Evolutionary conservation across 2,113 vertebrate genomes (phyloP).

Genomic region (Notarius quadriscutis): DNA sequence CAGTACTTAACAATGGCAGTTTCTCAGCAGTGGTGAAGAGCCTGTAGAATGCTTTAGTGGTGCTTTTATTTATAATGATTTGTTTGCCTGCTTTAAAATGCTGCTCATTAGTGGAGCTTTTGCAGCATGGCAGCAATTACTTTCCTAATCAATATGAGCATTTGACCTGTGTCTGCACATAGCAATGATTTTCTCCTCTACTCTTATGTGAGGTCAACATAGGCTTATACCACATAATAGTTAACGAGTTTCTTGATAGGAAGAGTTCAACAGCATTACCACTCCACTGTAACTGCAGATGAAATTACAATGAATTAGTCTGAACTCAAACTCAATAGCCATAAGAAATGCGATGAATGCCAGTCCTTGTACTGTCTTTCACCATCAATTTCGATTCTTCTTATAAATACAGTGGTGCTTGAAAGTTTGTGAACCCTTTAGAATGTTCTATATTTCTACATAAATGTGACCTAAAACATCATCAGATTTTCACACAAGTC

Average conservation of each 20-base stretch:
- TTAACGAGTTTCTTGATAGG: slow-evolving; percentile 61
- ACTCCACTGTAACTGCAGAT: neutral
- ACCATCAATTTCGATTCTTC: neutral
- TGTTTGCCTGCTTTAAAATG: slow-evolving; percentile 28
- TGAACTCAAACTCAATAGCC: neutral
- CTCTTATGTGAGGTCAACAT: slow-evolving; percentile 26
- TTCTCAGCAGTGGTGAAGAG: neutral
- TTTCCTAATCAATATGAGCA: slow-evolving; percentile 63
- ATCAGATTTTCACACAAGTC: too few species aligned
- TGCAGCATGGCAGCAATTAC: slow-evolving; percentile 56
- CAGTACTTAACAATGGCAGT: neutral
- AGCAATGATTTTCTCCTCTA: slow-evolving; percentile 53
- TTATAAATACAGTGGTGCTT: neutral
- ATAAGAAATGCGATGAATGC: neutral
- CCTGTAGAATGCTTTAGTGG: slow-evolving; percentile 8
- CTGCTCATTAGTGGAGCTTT: slow-evolving; percentile 52
- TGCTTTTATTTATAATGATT: slow-evolving; percentile 41
- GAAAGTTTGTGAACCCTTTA: too few species aligned
- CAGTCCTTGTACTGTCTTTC: neutral
- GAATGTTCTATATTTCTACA: too few species aligned
- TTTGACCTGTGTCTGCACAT: slow-evolving; percentile 61
- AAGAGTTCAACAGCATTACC: slow-evolving; percentile 43
- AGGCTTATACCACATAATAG: slow-evolving; percentile 40
- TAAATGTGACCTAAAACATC: too few species aligned
- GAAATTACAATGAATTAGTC: neutral